These are phyloP conservation scores for Apogon talboti DNA, from an alignment of 2,797 vertebrate genomes.

Conservation along the genomic window DNA sequence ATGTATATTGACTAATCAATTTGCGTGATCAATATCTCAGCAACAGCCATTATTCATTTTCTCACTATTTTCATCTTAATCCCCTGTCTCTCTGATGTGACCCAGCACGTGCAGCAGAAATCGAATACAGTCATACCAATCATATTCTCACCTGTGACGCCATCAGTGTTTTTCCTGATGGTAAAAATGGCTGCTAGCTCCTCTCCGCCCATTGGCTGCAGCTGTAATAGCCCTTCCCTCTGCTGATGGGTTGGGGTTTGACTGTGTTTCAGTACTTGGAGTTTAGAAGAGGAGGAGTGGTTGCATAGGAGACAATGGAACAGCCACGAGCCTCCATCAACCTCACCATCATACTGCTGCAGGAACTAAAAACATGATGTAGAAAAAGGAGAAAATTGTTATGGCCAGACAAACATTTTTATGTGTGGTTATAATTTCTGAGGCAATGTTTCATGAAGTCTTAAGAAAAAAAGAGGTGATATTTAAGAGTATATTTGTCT, in stretches of 20 bases:
- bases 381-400: slow-evolving; percentile 1
- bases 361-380: slow-evolving; percentile 85
- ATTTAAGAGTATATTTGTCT: not conserved
- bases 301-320: slow-evolving; percentile 95
- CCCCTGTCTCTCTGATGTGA: slow-evolving; percentile 44
- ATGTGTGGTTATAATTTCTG: not conserved
- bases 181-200: slow-evolving; percentile 97
- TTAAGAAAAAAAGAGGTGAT: not conserved
- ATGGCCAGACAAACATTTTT: slow-evolving; percentile 3
- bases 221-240: slow-evolving; percentile 92
- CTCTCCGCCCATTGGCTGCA: slow-evolving; percentile 92
- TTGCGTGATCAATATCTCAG: slow-evolving; percentile 96
- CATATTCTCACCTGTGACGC: slow-evolving; percentile 87
- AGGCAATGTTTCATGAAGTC: not conserved
- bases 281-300: slow-evolving; percentile 96
- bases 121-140: slow-evolving; percentile 32
- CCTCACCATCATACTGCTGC: slow-evolving; percentile 92
- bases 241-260: slow-evolving; percentile 96
- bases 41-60: slow-evolving; percentile 88
- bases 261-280: slow-evolving; percentile 96
- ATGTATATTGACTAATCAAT: slow-evolving; percentile 99
- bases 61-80: slow-evolving; percentile 78
- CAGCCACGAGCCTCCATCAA: slow-evolving; percentile 92
- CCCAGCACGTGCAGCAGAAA: slow-evolving; percentile 38
- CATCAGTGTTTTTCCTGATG: slow-evolving; percentile 89